Evolutionary conservation across 2,888 invertebrate species (phyloP), one percentile per base, ranked within the genome.

Genomic region (Odontocolon sp.): DNA sequence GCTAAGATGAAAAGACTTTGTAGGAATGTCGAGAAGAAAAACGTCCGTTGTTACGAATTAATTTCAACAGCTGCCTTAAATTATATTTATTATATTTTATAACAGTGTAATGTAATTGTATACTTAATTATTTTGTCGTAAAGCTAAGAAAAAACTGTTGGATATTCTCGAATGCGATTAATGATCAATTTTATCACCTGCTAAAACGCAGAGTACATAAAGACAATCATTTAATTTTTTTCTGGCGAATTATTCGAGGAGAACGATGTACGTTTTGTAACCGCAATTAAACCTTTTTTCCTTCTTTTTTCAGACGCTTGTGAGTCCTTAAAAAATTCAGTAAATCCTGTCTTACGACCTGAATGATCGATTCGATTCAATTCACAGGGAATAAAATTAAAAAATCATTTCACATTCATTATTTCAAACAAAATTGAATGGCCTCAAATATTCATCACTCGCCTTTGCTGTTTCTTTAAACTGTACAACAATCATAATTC

Each of bases 401-500:
- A 36, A 8, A n/a, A n/a, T n/a, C n/a, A n/a, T n/a, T n/a, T n/a
- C n/a, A n/a, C n/a, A n/a, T n/a, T n/a, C n/a, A n/a, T n/a, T n/a
- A n/a, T n/a, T n/a, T n/a, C n/a, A 36, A 8, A 36, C 8, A 8
- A 8, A 9, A 36, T n/a, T 5, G 36, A 2, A n/a, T 8, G n/a
- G 36, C 36, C 36, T 36, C 36, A n/a, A n/a, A n/a, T n/a, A n/a
- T n/a, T n/a, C n/a, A n/a, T n/a, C n/a, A n/a, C n/a, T n/a, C n/a
- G n/a, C n/a, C n/a, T n/a, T n/a, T n/a, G n/a, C n/a, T n/a, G n/a
- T n/a, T n/a, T n/a, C n/a, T n/a, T n/a, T n/a, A 4, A 54, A 4
- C 14, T 3, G 40, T n/a, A 47, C 11, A 28, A 18, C 45, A 63
- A 67, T 56, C 36, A 68, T 36, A 74, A 64, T 75, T 67, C 63